phyloP scores from a whole-genome alignment of 2,797 vertebrate genomes.

The Myotis findleyi region DNA sequence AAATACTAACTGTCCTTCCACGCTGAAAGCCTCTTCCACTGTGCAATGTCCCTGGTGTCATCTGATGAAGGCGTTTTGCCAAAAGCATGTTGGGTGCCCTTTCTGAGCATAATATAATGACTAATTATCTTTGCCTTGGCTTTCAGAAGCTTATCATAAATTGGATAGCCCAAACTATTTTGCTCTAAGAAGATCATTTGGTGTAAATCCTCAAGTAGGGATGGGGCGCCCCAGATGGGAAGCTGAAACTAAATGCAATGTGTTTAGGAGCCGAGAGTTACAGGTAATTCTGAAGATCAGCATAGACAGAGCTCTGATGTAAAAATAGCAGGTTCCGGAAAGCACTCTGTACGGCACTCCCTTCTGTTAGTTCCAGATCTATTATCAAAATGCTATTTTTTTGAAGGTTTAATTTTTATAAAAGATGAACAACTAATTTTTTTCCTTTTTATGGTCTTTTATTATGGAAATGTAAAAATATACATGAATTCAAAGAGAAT shows the following conservation, averaged over 20 bases:
- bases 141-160: background rate
- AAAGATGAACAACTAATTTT: background rate
- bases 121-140: background rate
- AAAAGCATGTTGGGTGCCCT: background rate
- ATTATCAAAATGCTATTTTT: background rate
- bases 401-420: background rate
- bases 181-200: background rate
- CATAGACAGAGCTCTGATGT: background rate
- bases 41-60: background rate
- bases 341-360: accelerated
- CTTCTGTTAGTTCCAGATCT: background rate
- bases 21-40: background rate
- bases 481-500: background rate
- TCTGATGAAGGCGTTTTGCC: background rate
- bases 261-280: background rate
- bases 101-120: background rate
- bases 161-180: background rate
- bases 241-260: background rate
- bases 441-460: background rate
- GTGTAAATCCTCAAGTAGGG: background rate
- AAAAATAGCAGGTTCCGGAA: background rate
- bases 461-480: background rate
- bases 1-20: background rate
- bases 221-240: background rate
- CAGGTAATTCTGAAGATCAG: background rate